Base-by-base conservation (phyloP, 64 coral and sea anemone genomes). In the Montipora sp. region DNA sequence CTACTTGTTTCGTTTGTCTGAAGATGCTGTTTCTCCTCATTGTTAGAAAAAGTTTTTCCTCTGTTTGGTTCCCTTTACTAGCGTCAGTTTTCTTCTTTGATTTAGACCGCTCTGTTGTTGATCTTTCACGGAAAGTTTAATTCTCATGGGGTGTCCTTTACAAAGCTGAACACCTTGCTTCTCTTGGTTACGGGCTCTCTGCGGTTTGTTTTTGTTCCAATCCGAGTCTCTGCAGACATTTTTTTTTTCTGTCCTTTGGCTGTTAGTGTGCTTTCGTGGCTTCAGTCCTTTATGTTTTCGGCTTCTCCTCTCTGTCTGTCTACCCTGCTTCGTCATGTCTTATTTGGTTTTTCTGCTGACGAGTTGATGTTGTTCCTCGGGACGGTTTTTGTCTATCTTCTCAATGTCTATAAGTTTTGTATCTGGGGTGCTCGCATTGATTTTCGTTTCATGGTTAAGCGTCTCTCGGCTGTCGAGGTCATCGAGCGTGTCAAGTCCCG, bases 311-410 rank as follows among this genome's bases (percentile, higher is more conserved):
- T 55, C 3, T 48, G 46, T 47, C 77, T 47, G 0, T 22, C 20
- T 5, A 8, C 83, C 0, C 3, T 22, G 16, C 3, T 11, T 43
- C 89, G 89, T 21, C 89, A 91, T 57, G 22, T 74, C 2, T 48
- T 82, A 5, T 55, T 55, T 55, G 51, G 51, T 55, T 55, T 55
- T 10, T 55, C 51, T 55, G 51, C 5, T 7, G 14, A 12, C 72
- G 89, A 91, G 5, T 13, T 77, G 5, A 0, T 2, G 11, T 16
- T 36, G 36, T 80, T 8, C 88, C 88, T 3, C 77, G 43, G 0
- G n/a, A n/a, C n/a, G n/a, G 68, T 74, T n/a, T 91, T 91, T 73
- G 61, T 70, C 1, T 91, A 91, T 47, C 6, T 73, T 13, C 48
- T 91, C 47, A 83, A 83, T 10, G 45, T 91, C 4, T 77, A 13